A percentile compares a stretch with the other conserved stretches of the same genome.
phyloP scores from a whole-genome alignment of 1,140 invertebrate species.

The Bemisia tabaci region DNA sequence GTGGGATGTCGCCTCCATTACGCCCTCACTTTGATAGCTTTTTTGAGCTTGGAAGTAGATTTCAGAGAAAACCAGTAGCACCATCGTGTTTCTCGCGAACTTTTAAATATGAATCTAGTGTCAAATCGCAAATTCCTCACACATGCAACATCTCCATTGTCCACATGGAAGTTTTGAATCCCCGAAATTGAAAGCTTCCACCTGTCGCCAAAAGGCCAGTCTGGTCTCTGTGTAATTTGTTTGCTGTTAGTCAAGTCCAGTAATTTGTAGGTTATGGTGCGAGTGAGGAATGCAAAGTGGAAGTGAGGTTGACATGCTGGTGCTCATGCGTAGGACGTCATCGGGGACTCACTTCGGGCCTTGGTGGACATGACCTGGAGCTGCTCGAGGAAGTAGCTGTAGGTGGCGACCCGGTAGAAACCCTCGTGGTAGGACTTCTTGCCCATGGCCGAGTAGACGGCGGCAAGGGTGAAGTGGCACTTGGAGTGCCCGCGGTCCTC shows the following conservation, averaged over 20 bases:
- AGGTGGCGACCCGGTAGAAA: constrained; percentile 42
- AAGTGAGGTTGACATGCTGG: constrained; percentile 77
- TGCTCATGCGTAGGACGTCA: constrained; percentile 71
- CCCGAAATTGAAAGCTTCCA: too few species aligned
- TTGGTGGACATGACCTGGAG: constrained; percentile 46
- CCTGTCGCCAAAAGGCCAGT: too few species aligned
- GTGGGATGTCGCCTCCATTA: too few species aligned
- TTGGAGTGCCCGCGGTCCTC: constrained; percentile 47
- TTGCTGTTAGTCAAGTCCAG: constrained; percentile 72
- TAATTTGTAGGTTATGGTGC: constrained; percentile 76
- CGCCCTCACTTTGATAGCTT: too few species aligned
- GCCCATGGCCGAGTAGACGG: constrained; percentile 48
- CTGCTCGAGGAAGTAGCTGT: constrained; percentile 42
- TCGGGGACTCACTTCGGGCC: constrained; percentile 61
- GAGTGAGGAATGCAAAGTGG: constrained; percentile 79
- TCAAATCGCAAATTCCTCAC: too few species aligned
- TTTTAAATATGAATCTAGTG: too few species aligned
- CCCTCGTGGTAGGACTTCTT: constrained; percentile 40
- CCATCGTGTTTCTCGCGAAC: too few species aligned
- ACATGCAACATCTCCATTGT: too few species aligned
- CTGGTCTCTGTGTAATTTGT: too few species aligned
- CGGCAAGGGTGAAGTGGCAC: constrained; percentile 55
- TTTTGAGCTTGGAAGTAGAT: too few species aligned
- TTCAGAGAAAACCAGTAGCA: too few species aligned
- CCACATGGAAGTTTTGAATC: too few species aligned